Percentiles rank a stretch among this genome's conserved stretches.
Conservation (phyloP, 1,140 invertebrate species). For the Papilio machaon region DNA sequence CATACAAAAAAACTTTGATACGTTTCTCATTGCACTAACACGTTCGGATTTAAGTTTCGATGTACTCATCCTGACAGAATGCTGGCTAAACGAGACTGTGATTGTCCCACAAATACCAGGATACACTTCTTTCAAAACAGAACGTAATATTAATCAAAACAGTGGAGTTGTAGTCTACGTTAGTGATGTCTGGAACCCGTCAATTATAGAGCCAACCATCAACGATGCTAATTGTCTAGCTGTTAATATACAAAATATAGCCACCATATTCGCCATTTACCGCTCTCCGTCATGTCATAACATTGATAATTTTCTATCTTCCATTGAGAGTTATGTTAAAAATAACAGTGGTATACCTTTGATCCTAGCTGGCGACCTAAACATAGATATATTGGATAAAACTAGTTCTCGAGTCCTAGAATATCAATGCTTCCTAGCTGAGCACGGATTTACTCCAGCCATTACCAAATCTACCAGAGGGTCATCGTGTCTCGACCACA, state of each 20-base stretch:
- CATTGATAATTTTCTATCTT: slow-evolving; percentile 40
- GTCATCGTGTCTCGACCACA: slow-evolving; percentile 41
- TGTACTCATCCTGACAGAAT: too few relatives aligned
- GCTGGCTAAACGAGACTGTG: too few relatives aligned
- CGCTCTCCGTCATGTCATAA: slow-evolving; percentile 41
- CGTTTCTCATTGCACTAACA: slow-evolving; percentile 32
- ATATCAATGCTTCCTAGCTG: slow-evolving; percentile 42
- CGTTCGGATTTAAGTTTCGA: slow-evolving; percentile 1
- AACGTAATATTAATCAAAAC: slow-evolving; percentile 45
- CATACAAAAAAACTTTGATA: slow-evolving; percentile 38
- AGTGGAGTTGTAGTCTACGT: slow-evolving; percentile 49
- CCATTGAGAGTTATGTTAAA: slow-evolving; percentile 36
- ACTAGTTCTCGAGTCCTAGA: slow-evolving; percentile 23
- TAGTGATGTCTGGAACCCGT: slow-evolving; percentile 31
- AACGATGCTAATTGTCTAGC: slow-evolving; percentile 43
- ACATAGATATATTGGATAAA: slow-evolving; percentile 40
- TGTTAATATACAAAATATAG: slow-evolving; percentile 35
- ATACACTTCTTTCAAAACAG: slow-evolving; percentile 27
- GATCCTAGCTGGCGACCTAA: slow-evolving; percentile 43
- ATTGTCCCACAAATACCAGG: too few relatives aligned
- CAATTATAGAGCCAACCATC: slow-evolving; percentile 42
- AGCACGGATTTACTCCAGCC: slow-evolving; percentile 40
- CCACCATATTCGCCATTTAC: slow-evolving; percentile 40
- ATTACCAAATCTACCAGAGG: slow-evolving; percentile 42
- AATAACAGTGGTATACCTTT: background rate